Evolutionary conservation across 2,888 invertebrate genomes (phyloP), one percentile per base, ranked within the genome.

Genomic region (Eristalis pertinax): DNA sequence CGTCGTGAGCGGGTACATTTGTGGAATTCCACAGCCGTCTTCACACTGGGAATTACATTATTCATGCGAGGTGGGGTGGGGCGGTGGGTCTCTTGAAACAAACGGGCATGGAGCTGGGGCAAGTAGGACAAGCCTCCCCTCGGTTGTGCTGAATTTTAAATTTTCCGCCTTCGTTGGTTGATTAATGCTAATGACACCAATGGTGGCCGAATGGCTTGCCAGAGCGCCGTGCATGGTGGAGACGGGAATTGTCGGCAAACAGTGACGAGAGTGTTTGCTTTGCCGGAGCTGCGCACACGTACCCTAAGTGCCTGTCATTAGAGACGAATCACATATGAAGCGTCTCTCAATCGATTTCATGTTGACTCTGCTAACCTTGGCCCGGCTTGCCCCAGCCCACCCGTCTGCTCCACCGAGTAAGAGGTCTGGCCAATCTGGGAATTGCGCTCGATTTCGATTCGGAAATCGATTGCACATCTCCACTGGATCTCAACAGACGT

Each of bases 281-380:
- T 75, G 65, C 15, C 8, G 60, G 24, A 26, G 11, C 60, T 62
- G 69, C 62, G 43, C 50, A 68, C 50, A 70, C 63, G 64, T 32
- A 60, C 41, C 60, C 26, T 50, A 63, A 77, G 77, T 83, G 77
- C 22, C 50, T 72, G 70, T 69, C 79, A 67, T 79, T 75, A 74
- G 70, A 60, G 79, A 62, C 64, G 65, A 50, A 77, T 29, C 62
- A 11, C 41, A 62, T 67, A 67, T 60, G 60, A 62, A 69, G 41
- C 4, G 5, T 2, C 35, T 35, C 26, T 74, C 32, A 58, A 78
- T 73, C 68, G 73, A 68, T 69, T 78, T 78, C 67, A 22, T 67
- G 72, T 77, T 63, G 74, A 69, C 72, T 56, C 62, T 67, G n/a
- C 22, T 74, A 77, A 77, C 72, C 82, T 82, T 82, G 82, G 67